These are phyloP conservation scores for Cinclus mexicanus DNA, from an alignment of 2,113 vertebrate species.

Conservation along the genomic window DNA sequence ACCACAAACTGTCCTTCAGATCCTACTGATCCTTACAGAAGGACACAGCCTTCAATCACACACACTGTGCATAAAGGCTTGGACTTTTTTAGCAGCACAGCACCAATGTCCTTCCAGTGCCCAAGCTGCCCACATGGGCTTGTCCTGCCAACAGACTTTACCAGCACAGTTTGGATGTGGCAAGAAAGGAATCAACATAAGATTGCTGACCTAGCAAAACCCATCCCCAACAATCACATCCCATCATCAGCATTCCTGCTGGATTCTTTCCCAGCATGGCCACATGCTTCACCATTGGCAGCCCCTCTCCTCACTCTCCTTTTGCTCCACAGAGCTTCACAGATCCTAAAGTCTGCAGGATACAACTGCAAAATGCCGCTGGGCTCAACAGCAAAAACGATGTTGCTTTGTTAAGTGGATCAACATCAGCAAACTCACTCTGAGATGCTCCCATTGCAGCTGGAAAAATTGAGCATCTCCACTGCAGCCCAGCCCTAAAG, in stretches of 20 bases:
- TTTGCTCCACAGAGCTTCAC: background rate
- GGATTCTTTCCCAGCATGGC: background rate
- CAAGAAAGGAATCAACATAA: background rate
- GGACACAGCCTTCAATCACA: background rate
- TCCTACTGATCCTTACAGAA: background rate
- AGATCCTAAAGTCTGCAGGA: background rate
- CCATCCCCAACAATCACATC: background rate
- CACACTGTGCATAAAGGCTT: background rate
- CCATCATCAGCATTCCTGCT: accelerated
- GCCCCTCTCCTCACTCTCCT: background rate
- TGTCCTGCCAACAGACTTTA: background rate
- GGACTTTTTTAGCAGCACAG: background rate
- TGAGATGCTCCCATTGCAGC: background rate
- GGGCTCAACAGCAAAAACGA: accelerated
- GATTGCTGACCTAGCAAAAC: background rate
- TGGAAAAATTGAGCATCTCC: background rate
- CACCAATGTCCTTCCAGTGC: accelerated
- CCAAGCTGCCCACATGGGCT: background rate
- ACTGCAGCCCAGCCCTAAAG: background rate
- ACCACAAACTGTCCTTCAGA: background rate
- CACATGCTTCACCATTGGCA: accelerated
- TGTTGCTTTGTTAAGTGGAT: background rate
- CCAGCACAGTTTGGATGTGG: accelerated
- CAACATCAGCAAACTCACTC: background rate
- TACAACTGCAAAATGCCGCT: background rate